Conservation (phyloP, 2,113 vertebrate genomes). For the Myrmecobius fasciatus region DNA sequence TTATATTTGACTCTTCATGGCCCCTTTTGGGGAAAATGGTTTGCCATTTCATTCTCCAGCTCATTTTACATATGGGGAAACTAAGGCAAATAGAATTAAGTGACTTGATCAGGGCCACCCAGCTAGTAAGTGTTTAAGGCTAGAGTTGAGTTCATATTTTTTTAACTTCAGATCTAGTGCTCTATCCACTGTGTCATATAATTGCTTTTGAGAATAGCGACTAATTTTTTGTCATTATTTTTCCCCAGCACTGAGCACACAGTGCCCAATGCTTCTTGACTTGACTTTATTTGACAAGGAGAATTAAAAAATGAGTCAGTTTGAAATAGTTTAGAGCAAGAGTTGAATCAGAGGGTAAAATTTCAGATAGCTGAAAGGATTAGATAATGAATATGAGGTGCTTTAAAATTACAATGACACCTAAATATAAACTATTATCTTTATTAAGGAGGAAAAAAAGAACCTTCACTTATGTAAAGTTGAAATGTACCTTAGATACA, state of each 20-base stretch:
- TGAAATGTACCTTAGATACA: not conserved
- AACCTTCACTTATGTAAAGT: not conserved
- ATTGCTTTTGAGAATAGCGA: not conserved
- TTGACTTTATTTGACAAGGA: not conserved
- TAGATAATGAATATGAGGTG: not conserved
- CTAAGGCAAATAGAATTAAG: not conserved
- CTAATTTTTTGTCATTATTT: not conserved
- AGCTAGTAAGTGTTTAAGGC: not conserved
- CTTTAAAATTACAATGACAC: not conserved
- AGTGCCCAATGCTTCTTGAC: not conserved
- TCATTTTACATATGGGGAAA: not conserved
- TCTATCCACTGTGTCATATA: not conserved
- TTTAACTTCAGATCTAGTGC: not conserved
- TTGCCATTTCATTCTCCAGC: not conserved
- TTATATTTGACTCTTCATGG: not conserved
- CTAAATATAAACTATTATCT: not conserved
- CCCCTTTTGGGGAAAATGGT: not conserved
- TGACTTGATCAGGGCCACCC: not conserved
- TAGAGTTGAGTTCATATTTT: not conserved
- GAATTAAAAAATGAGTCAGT: not conserved
- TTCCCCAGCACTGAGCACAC: not conserved
- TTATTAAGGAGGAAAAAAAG: too few species aligned
- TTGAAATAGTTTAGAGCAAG: not conserved
- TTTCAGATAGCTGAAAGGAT: not conserved
- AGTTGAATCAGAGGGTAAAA: not conserved